Conservation (phyloP, 2,113 vertebrate species). For the Bubo blakistoni region DNA sequence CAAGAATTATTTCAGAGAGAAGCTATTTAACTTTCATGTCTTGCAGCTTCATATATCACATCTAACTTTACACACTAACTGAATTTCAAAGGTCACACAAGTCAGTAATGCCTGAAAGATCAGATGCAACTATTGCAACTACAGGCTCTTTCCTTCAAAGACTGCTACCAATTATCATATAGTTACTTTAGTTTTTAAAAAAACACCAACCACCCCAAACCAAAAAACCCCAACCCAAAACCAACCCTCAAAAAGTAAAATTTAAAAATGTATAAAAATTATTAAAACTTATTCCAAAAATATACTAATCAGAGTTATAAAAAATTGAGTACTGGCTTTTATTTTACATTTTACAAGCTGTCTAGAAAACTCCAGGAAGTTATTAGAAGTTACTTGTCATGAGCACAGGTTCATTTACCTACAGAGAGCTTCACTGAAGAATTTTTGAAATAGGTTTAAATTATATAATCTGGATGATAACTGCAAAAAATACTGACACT, state of each 20-base stretch:
- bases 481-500: not conserved
- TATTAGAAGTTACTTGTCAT: not conserved
- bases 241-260: not conserved
- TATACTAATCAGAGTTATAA: not conserved
- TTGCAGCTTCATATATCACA: not conserved
- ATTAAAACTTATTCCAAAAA: not conserved
- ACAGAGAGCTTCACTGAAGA: not conserved
- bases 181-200: not conserved
- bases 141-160: not conserved
- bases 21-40: not conserved
- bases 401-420: not conserved
- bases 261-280: not conserved
- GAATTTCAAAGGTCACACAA: not conserved
- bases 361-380: not conserved
- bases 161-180: not conserved
- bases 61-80: not conserved
- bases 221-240: not conserved
- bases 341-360: not conserved
- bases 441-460: not conserved
- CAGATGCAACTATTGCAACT: not conserved
- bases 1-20: not conserved
- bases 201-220: not conserved
- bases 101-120: not conserved
- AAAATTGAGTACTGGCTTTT: not conserved
- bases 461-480: not conserved